Conservation (phyloP, 2,113 vertebrate genomes). For the Elephantulus edwardii region DNA sequence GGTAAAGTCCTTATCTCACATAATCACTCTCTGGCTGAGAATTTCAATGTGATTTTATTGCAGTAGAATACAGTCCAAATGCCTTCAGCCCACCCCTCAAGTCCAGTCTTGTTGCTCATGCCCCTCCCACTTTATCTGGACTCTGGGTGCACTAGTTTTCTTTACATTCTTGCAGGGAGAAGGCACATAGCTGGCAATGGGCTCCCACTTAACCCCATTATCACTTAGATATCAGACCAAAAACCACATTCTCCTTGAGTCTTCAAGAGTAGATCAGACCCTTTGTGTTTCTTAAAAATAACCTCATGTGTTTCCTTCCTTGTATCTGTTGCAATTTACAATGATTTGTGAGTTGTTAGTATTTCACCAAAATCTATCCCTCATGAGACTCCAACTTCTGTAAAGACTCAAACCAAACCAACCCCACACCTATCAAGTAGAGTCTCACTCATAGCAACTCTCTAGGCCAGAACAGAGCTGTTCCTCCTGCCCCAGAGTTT, state of each 20-base stretch:
- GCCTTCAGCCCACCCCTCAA: background rate
- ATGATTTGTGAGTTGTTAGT: background rate
- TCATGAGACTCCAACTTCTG: background rate
- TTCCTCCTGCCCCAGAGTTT: background rate
- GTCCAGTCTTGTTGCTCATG: background rate
- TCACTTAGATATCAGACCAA: background rate
- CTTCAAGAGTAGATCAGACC: background rate
- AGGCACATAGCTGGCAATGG: background rate
- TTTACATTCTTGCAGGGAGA: background rate
- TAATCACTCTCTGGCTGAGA: no score
- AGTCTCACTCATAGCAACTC: background rate
- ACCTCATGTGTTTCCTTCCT: background rate
- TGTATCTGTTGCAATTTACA: background rate
- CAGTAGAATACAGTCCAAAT: background rate
- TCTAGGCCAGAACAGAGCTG: background rate
- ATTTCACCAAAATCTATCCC: background rate
- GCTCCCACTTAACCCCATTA: background rate
- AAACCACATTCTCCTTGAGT: background rate
- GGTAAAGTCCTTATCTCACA: accelerated
- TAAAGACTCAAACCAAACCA: background rate
- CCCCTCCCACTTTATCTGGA: background rate
- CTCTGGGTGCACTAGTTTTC: background rate
- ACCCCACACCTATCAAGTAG: background rate
- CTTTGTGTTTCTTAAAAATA: background rate
- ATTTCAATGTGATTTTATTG: accelerated